Conservation (phyloP, 2,113 vertebrate genomes). For the Lates calcarifer region DNA sequence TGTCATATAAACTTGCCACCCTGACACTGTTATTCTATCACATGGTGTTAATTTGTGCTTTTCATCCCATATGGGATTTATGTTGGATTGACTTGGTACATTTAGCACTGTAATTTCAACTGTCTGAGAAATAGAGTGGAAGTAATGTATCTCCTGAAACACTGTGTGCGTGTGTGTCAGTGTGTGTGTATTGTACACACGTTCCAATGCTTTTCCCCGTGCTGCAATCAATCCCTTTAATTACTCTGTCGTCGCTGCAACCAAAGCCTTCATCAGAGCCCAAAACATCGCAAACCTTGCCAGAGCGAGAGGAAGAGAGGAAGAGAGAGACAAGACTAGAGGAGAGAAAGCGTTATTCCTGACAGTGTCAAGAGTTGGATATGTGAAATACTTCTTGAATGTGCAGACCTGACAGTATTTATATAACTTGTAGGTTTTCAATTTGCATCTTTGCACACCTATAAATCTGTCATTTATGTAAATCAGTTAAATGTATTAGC, state of each 20-base stretch:
- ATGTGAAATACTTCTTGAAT: slow-evolving; percentile 31
- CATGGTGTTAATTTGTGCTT: slow-evolving; percentile 38
- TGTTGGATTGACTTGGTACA: slow-evolving; percentile 49
- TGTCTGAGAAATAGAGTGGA: slow-evolving; percentile 42
- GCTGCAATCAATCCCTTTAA: slow-evolving; percentile 81
- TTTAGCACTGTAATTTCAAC: slow-evolving; percentile 55
- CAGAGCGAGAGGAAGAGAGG: slow-evolving; percentile 5
- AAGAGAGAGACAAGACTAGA: background rate
- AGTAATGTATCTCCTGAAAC: slow-evolving; percentile 35
- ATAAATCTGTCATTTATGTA: slow-evolving; percentile 20
- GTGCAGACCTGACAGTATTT: slow-evolving; percentile 5
- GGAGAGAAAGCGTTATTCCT: slow-evolving; percentile 14
- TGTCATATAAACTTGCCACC: background rate
- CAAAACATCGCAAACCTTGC: slow-evolving; percentile 47
- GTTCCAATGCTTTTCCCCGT: slow-evolving; percentile 46
- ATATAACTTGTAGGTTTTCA: slow-evolving; percentile 24
- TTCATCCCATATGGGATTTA: slow-evolving; percentile 26
- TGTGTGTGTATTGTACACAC: slow-evolving; percentile 38
- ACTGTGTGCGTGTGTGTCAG: background rate
- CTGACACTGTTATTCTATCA: slow-evolving; percentile 6
- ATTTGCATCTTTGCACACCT: slow-evolving; percentile 13
- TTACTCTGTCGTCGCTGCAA: slow-evolving; percentile 74
- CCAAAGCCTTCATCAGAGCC: slow-evolving; percentile 74
- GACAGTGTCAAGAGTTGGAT: slow-evolving; percentile 11
- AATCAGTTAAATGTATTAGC: slow-evolving; percentile 33